A percentile compares a stretch with the other conserved stretches of the same genome.
Conservation (phyloP, 2,797 vertebrate species). For the Nothura maculosa region DNA sequence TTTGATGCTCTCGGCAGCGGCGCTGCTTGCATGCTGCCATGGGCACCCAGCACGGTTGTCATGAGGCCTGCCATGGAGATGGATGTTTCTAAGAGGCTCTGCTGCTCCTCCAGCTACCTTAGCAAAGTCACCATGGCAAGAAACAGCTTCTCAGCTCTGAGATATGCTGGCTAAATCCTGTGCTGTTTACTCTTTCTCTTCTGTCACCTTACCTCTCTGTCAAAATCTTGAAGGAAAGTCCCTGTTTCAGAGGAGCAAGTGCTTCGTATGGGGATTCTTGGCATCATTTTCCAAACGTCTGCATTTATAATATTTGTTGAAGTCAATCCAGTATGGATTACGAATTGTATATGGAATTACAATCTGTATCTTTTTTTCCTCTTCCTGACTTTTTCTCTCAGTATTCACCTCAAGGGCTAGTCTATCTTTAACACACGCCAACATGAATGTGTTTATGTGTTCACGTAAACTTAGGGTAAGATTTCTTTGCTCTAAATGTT, state of each 20-base stretch:
- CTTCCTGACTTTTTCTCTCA: not conserved
- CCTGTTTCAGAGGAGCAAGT: not conserved
- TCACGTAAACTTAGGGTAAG: not conserved
- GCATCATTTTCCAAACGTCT: not conserved
- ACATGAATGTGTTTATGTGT: not conserved
- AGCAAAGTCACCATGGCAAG: not conserved
- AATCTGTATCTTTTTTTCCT: not conserved
- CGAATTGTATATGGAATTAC: not conserved
- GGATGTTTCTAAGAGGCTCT: not conserved
- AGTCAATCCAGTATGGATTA: not conserved
- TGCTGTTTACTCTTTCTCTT: not conserved
- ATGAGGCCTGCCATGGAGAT: not conserved
- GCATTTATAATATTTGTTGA: not conserved
- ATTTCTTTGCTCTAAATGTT: not conserved
- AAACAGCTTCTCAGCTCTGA: not conserved
- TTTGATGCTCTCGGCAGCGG: not conserved
- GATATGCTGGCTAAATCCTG: not conserved
- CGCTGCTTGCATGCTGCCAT: not conserved
- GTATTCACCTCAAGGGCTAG: not conserved
- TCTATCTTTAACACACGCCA: not conserved
- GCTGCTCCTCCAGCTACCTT: not conserved
- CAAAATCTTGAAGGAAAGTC: not conserved
- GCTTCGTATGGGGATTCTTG: not conserved
- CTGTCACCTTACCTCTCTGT: not conserved
- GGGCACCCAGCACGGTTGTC: accelerated